Conservation (phyloP, 2,888 invertebrate species). For the Ennomos erosarius region DNA sequence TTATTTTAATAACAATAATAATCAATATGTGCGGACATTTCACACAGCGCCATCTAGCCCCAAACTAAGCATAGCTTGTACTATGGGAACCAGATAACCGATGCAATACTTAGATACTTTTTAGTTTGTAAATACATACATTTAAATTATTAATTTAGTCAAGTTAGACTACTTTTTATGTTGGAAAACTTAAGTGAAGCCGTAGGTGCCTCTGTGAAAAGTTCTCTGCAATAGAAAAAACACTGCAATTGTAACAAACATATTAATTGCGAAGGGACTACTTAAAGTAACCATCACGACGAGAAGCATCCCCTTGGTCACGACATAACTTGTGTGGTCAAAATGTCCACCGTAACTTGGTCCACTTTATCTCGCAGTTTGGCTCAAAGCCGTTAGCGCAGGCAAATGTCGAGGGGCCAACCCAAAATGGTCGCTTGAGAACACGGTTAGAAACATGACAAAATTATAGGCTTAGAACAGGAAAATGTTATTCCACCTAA, state of each 20-base stretch:
- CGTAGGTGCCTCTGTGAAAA: slow-evolving; percentile 2
- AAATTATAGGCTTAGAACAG: slow-evolving; percentile 67
- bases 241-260: not conserved
- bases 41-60: no score
- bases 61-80: no score
- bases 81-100: no score
- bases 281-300: slow-evolving; percentile 42
- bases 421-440: slow-evolving; percentile 41
- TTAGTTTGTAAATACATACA: no score
- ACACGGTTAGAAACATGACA: slow-evolving; percentile 45
- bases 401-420: slow-evolving; percentile 39
- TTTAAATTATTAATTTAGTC: no score
- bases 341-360: slow-evolving; percentile 44
- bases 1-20: no score
- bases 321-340: slow-evolving; percentile 68
- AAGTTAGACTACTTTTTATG: no score
- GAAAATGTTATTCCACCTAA: slow-evolving; percentile 64
- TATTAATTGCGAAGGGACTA: slow-evolving; percentile 40
- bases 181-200: no score
- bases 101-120: no score
- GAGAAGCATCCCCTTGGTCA: slow-evolving; percentile 52
- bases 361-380: slow-evolving; percentile 35
- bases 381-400: not conserved
- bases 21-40: no score
- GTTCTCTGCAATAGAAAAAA: slow-evolving; percentile 5